A percentile compares a stretch with the other conserved stretches of the same genome.
Evolutionary conservation across 1,140 invertebrate species (phyloP).

Genomic region (Oryctes rhinoceros): DNA sequence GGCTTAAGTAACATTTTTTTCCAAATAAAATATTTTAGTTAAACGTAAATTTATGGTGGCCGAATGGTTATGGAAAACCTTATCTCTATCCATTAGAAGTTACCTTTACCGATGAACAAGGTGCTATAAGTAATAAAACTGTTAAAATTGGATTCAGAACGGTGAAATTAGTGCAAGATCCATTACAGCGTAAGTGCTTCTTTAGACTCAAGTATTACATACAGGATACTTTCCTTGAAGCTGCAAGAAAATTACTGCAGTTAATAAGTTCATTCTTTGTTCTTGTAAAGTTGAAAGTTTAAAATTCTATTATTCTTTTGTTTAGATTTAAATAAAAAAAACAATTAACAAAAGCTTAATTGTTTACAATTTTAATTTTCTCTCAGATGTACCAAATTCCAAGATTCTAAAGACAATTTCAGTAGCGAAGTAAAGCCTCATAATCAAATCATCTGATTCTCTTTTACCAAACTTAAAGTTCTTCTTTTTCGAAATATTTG

Average conservation of each 20-base stretch:
- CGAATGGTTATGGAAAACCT: constrained; percentile 90
- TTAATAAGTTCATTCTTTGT: too few species aligned
- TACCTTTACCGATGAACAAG: constrained; percentile 59
- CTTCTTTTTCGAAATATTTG: too few species aligned
- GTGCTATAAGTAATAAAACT: constrained; percentile 61
- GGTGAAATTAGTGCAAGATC: constrained; percentile 79
- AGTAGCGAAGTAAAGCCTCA: too few species aligned
- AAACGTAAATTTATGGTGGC: constrained; percentile 85
- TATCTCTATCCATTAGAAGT: constrained; percentile 77
- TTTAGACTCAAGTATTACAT: background rate
- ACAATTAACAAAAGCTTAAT: too few species aligned
- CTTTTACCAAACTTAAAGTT: too few species aligned
- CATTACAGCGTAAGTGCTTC: background rate
- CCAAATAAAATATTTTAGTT: constrained; percentile 55
- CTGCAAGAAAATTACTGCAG: background rate
- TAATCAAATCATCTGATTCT: too few species aligned
- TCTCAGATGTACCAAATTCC: too few species aligned
- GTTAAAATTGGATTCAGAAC: constrained; percentile 86
- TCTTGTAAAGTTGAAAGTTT: too few species aligned
- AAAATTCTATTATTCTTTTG: too few species aligned
- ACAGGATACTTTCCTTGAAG: background rate
- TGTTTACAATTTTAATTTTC: too few species aligned
- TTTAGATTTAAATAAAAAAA: too few species aligned
- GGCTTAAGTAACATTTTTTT: background rate
- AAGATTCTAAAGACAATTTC: too few species aligned